phyloP scores from a whole-genome alignment of 1,140 invertebrate species.

The Heliconius nattereri region DNA sequence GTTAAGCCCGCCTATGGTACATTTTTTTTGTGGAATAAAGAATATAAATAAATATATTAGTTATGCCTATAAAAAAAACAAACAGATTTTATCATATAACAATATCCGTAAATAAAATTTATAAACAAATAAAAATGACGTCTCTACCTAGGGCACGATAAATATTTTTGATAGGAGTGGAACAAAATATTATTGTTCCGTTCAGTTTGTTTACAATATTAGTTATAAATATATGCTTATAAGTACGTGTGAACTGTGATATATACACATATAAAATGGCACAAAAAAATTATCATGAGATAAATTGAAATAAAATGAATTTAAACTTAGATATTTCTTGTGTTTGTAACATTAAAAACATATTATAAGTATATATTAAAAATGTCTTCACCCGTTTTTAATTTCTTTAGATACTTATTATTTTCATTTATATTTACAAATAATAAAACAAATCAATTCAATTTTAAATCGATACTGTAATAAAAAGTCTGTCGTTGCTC shows the following conservation, averaged over 20 bases:
- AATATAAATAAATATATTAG: too few relatives aligned
- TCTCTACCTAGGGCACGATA: background rate
- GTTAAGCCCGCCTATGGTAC: too few relatives aligned
- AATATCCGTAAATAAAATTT: background rate
- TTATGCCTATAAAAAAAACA: background rate
- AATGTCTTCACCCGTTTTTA: too few relatives aligned
- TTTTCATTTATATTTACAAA: background rate
- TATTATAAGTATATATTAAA: too few relatives aligned
- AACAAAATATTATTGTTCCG: background rate
- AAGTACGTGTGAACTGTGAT: too few relatives aligned
- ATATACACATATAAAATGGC: too few relatives aligned
- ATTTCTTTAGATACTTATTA: too few relatives aligned
- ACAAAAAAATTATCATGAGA: too few relatives aligned
- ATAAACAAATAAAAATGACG: background rate
- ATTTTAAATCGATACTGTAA: background rate
- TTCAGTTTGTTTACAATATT: background rate
- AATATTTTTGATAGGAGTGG: slow-evolving; percentile 2
- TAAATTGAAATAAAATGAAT: too few relatives aligned
- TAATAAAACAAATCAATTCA: background rate
- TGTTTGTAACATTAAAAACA: too few relatives aligned
- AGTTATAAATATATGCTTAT: background rate
- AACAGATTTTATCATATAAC: background rate
- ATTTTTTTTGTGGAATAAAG: too few relatives aligned
- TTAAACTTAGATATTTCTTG: too few relatives aligned
- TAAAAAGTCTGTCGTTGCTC: background rate